Evolutionary conservation across 2,888 invertebrate species (phyloP), one percentile per base, ranked within the genome.

Genomic region (Ashinkailepas kermadecensis): DNA sequence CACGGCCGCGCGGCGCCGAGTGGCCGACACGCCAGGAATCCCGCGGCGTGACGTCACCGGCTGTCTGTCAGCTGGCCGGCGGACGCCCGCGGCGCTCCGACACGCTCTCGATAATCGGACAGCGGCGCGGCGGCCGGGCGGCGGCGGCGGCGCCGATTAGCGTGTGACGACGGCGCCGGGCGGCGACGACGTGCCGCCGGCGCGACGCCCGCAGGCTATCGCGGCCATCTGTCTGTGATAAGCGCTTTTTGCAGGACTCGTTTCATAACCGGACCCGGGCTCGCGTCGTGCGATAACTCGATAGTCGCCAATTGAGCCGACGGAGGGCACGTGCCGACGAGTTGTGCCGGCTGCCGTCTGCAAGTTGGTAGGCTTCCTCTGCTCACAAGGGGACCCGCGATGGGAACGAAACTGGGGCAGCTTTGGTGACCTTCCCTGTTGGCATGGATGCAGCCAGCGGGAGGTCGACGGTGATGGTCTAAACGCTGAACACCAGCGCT

Each of bases 21-120:
- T 67, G 8, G 67, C 25, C 10, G 67, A 11, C 25, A 67, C 67
- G 67, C 67, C 9, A 67, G 25, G 67, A 67, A 67, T 67, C 67
- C 39, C 25, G 25, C 25, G 13, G 25, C 12, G 67, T 25, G 67
- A 67, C 67, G 67, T 67, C 67, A 67, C 25, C 67, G 25, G 25
- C 67, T 39, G 67, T 67, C 67, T 25, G 67, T 67, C 67, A 67
- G 67, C 67, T 67, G 67, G 67, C n/a, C 23, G 25, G 67, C 25
- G 67, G 62, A 13, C 67, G 23, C 67, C 13, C 12, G 25, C 67
- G 25, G 67, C 65, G 23, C 15, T 13, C 12, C 39, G 39, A 39
- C 11, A 0, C 12, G 67, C 12, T 10, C 9, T n/a, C 67, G 67
- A 6, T 67, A 25, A 67, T 67, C 67, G 67, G 67, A n/a, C 67